Evolutionary conservation across 2,888 invertebrate genomes (phyloP), one percentile per base, ranked within the genome.

Genomic region (Itoplectis maculator): DNA sequence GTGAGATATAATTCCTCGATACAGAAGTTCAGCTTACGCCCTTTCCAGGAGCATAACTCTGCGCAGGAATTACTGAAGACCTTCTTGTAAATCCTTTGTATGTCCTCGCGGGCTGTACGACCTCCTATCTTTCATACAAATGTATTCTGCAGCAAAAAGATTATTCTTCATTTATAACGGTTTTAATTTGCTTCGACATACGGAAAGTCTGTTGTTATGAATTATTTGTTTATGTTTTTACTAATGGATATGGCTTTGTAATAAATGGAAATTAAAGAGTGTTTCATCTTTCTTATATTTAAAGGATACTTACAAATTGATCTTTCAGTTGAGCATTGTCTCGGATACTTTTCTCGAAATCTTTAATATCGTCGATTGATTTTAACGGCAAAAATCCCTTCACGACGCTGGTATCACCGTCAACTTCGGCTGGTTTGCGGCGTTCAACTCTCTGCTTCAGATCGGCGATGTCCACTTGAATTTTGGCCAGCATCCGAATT

Each of bases 61-160:
- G 74, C 65, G 54, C 74, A 65, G 15, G n/a, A 45, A 74, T 74
- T 49, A 5, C 47, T 65, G 47, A 63, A 74, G 37, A 74, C 42
- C 20, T 66, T 18, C 11, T 40, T 49, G 42, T 18, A 54, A 54
- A 66, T 54, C 23, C 74, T 74, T 74, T n/a, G n/a, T n/a, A n/a
- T n/a, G n/a, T n/a, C n/a, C n/a, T n/a, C n/a, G n/a, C n/a, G n/a
- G n/a, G n/a, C n/a, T n/a, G n/a, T n/a, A n/a, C n/a, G n/a, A n/a
- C n/a, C n/a, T n/a, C n/a, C n/a, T n/a, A n/a, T n/a, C 59, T 59
- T 73, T 61, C 73, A 47, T 63, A 73, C 63, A 61, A 73, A 73
- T 8, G 73, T 73, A 42, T 59, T 51, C 73, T 73, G 18, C 35
- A 73, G 59, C n/a, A n/a, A n/a, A n/a, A n/a, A n/a, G n/a, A n/a